Conservation (phyloP, 2,797 vertebrate genomes). For the Falco novaeseelandiae region DNA sequence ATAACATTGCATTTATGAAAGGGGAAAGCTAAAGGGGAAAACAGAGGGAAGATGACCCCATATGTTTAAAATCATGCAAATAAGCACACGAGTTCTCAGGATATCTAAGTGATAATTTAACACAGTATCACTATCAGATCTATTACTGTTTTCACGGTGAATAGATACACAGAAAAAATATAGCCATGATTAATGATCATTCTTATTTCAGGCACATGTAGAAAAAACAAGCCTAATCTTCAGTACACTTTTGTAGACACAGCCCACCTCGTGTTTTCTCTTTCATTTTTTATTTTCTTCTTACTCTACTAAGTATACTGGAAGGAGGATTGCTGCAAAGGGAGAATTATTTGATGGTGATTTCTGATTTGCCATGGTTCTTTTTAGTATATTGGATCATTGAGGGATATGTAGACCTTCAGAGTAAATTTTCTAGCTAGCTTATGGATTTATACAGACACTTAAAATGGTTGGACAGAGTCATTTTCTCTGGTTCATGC, state of each 20-base stretch:
- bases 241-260: neutral
- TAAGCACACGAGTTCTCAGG: neutral
- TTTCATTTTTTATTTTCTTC: neutral
- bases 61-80: neutral
- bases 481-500: neutral
- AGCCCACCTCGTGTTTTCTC: neutral
- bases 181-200: neutral
- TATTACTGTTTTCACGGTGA: neutral
- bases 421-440: conserved; percentile 19
- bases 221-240: neutral
- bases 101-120: neutral
- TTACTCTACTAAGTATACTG: neutral
- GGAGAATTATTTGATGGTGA: neutral
- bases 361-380: neutral
- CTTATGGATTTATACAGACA: neutral
- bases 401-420: neutral
- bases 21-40: neutral
- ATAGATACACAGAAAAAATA: neutral
- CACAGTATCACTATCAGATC: neutral
- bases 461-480: neutral
- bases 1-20: neutral
- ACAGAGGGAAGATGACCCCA: neutral
- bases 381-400: conserved; percentile 1
- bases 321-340: neutral
- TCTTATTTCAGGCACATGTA: neutral